Conservation (phyloP, 2,113 vertebrate species). For the Sinosuthora webbiana region DNA sequence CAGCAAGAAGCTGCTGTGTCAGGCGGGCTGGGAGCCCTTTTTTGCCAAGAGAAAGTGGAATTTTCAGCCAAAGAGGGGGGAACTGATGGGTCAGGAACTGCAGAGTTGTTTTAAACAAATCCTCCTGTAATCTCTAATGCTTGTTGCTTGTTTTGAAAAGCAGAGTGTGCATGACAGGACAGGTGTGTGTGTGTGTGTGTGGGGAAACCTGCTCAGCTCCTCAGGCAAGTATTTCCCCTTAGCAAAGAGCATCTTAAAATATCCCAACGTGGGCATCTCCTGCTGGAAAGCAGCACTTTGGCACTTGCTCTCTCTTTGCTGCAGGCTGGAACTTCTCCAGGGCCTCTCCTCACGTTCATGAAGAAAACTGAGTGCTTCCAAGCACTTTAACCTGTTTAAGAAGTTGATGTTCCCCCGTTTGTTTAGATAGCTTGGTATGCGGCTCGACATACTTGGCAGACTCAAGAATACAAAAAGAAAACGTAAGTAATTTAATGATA, state of each 20-base stretch:
- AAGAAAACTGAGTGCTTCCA: not conserved
- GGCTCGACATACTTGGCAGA: not conserved
- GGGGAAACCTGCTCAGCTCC: slow-evolving; percentile 35
- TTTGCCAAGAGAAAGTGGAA: not conserved
- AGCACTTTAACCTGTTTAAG: not conserved
- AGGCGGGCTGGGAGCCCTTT: not conserved
- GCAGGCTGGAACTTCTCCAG: slow-evolving; percentile 55
- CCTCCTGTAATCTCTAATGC: not conserved
- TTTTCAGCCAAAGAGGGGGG: not conserved
- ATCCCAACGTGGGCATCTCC: not conserved
- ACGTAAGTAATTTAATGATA: not conserved
- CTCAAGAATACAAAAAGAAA: not conserved
- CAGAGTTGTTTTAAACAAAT: slow-evolving; percentile 26
- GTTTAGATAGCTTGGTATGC: not conserved
- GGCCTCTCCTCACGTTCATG: not conserved
- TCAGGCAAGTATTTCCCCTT: slow-evolving; percentile 21
- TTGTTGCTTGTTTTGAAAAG: slow-evolving; percentile 14
- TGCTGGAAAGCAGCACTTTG: slow-evolving; percentile 27
- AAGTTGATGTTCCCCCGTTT: not conserved
- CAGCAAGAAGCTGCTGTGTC: not conserved
- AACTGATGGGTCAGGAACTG: not conserved
- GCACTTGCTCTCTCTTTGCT: not conserved
- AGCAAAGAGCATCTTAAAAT: slow-evolving; percentile 15
- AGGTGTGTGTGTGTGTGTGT: not conserved
- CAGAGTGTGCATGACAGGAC: not conserved